Evolutionary conservation across 1,140 invertebrate genomes (phyloP).

Genomic region (Drosophila aff.): DNA sequence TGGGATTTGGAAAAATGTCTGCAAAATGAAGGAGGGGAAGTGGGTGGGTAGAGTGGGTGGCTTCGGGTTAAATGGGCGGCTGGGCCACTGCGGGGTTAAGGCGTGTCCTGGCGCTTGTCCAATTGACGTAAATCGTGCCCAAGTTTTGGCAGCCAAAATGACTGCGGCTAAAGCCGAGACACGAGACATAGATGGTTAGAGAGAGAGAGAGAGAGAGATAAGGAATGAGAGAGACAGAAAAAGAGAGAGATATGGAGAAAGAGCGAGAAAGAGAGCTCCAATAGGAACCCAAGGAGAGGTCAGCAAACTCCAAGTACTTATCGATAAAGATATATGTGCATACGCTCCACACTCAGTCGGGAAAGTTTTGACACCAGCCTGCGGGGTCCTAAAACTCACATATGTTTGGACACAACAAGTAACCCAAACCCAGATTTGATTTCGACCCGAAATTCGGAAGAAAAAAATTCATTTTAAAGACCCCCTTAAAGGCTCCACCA

Average conservation of each 20-base stretch:
- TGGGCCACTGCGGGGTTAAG: conserved; percentile 37
- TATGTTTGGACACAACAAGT: too few species aligned
- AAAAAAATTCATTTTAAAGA: not conserved
- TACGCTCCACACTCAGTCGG: too few species aligned
- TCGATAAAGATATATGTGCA: not conserved
- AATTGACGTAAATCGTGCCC: conserved; percentile 79
- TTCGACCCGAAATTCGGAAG: not conserved
- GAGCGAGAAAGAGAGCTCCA: too few species aligned
- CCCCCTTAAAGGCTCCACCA: not conserved
- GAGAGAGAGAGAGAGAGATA: not conserved
- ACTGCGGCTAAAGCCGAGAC: conserved; percentile 61
- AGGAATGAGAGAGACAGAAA: not conserved
- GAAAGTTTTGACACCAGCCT: not conserved
- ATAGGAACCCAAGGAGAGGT: conserved; percentile 35
- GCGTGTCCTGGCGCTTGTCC: conserved; percentile 68
- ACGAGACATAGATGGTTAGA: conserved; percentile 11
- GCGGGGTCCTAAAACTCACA: not conserved
- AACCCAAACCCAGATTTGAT: not conserved
- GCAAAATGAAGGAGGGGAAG: too few species aligned
- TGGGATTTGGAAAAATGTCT: conserved; percentile 12
- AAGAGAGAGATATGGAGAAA: not conserved
- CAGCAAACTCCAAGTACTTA: conserved; percentile 51
- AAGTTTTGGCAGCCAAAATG: conserved; percentile 75
- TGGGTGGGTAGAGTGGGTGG: not conserved
- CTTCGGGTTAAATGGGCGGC: conserved; percentile 12